Percentiles rank a stretch among this genome's conserved stretches.
phyloP scores from a whole-genome alignment of 2,797 vertebrate species.

The Tokudaia muenninki region DNA sequence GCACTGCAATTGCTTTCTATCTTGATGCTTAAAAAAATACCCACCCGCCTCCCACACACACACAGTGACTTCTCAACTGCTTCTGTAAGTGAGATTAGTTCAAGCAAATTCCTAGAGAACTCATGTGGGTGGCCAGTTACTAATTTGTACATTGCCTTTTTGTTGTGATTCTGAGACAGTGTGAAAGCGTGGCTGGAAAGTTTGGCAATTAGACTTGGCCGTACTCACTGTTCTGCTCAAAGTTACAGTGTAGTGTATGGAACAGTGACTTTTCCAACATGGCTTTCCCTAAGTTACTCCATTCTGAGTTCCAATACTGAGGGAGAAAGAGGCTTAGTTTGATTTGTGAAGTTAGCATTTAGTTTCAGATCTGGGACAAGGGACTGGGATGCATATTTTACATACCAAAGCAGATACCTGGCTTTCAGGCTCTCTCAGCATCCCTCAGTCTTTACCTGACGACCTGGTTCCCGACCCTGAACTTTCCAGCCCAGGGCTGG shows the following conservation, averaged over 20 bases:
- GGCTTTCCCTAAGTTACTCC: not conserved
- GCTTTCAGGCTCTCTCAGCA: too few relatives aligned
- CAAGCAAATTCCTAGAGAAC: slow-evolving; percentile 40
- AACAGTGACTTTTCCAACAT: not conserved
- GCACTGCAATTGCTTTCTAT: not conserved
- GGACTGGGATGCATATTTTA: too few relatives aligned
- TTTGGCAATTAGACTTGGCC: not conserved
- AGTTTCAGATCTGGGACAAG: too few relatives aligned
- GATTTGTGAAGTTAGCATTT: not conserved
- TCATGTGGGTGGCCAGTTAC: slow-evolving; percentile 21
- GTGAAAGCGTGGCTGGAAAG: not conserved
- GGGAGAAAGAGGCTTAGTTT: not conserved
- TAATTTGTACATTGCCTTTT: slow-evolving; percentile 5
- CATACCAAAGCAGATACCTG: too few relatives aligned
- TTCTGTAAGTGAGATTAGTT: slow-evolving; percentile 31
- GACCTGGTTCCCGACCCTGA: too few relatives aligned
- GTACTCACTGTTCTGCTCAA: not conserved
- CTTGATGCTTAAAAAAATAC: slow-evolving; percentile 49
- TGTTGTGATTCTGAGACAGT: not conserved
- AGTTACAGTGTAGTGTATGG: not conserved
- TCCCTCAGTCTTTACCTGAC: too few relatives aligned
- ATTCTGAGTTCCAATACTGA: not conserved
- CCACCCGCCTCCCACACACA: not conserved
- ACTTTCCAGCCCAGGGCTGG: too few relatives aligned
- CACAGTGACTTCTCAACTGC: slow-evolving; percentile 37